Evolutionary conservation across 2,888 invertebrate genomes (phyloP).

Genomic region (Plemyria rubiginata): DNA sequence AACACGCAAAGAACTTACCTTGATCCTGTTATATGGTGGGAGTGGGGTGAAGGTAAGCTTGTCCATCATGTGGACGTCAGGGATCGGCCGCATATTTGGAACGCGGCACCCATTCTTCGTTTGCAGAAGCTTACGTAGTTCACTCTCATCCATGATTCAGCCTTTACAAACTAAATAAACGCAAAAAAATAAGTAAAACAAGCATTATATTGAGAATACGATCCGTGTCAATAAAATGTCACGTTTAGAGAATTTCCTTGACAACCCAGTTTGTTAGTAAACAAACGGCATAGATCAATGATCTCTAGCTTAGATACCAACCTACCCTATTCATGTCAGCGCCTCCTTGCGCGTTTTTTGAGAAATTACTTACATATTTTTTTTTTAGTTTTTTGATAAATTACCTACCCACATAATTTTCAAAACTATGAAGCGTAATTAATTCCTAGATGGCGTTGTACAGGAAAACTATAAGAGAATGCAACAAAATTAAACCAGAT

Average conservation of each 20-base stretch:
- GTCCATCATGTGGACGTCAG: constrained; percentile 69
- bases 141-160: constrained; percentile 71
- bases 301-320: too few relatives aligned
- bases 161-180: constrained; percentile 36
- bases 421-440: too few relatives aligned
- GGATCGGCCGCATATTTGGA: constrained; percentile 70
- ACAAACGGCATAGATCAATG: constrained; percentile 9
- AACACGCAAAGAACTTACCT: constrained; percentile 57
- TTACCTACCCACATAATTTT: too few relatives aligned
- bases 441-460: too few relatives aligned
- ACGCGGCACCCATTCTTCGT: constrained; percentile 77
- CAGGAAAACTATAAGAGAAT: too few relatives aligned
- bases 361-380: too few relatives aligned
- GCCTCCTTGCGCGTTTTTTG: too few relatives aligned
- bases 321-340: too few relatives aligned
- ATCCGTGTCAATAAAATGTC: constrained; percentile 18
- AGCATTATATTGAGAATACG: constrained; percentile 25
- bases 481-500: constrained; percentile 22
- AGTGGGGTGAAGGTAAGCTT: constrained; percentile 69
- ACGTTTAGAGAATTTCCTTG: constrained; percentile 18
- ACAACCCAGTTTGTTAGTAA: constrained; percentile 23
- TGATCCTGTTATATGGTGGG: constrained; percentile 75
- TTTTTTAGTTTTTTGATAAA: too few relatives aligned
- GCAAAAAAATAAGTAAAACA: constrained; percentile 27
- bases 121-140: constrained; percentile 70